Evolutionary conservation across 64 coral and sea anemone genomes (phyloP), one percentile per base, ranked within the genome.

Genomic region (Stichodactyla helianthus): DNA sequence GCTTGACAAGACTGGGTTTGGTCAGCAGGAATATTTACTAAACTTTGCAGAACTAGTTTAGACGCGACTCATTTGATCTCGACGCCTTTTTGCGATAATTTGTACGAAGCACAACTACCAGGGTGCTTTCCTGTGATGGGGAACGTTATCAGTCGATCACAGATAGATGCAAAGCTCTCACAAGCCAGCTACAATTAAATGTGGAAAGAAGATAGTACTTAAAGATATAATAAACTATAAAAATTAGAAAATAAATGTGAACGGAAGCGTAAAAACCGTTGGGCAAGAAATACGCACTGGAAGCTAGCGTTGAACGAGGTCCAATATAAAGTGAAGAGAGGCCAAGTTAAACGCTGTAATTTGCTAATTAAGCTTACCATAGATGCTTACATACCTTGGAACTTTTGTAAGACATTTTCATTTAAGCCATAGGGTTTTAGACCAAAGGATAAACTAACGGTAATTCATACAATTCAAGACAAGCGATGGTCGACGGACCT

Each of bases 391-490:
- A 53, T 81, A 81, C 78, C 78, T 81, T 81, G 50, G 15, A 13
- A 6, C 18, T 81, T 81, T 14, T 81, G 25, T 50, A 11, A 28
- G 52, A 51, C 78, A 81, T 81, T 81, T 81, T 81, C 51, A 19
- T 18, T 81, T 54, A 81, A 54, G 16, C 52, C 78, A 81, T 81
- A 53, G 78, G 68, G 6, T 81, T 81, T 74, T 74, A 74, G 27
- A 74, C 25, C 68, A 74, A 74, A 74, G 68, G 68, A 74, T 5
- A n/a, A 9, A 11, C 22, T 31, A 23, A 31, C 23, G 8, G 68
- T 74, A 26, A 31, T 74, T 74, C 22, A 74, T 74, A 27, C 25
- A 28, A 31, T 19, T 74, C 20, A 74, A 74, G 68, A 74, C 68
- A 74, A 74, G 25, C 68, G 68, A 2, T 74, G 23, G 23, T 74